phyloP scores from a whole-genome alignment of 1,140 invertebrate genomes.

The Musca domestica region DNA sequence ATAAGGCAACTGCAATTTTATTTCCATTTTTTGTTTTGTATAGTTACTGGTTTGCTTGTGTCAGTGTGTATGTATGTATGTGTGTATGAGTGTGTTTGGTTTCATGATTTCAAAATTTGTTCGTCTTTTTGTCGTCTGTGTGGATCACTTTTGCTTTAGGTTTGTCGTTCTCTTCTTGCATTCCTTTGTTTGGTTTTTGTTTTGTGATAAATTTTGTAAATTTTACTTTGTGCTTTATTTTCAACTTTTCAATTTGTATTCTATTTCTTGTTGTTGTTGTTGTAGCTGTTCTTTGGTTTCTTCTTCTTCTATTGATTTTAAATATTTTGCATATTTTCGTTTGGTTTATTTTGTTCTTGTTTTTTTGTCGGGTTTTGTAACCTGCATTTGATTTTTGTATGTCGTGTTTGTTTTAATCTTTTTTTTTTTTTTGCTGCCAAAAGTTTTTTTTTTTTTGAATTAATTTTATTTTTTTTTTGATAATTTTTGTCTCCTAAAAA shows the following conservation, averaged over 20 bases:
- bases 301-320: no score
- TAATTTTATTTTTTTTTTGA: slow-evolving; percentile 25
- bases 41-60: background rate
- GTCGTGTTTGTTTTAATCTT: background rate
- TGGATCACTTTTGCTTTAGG: no score
- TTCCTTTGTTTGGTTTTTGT: slow-evolving; percentile 1
- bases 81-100: background rate
- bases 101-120: background rate
- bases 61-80: slow-evolving; percentile 1
- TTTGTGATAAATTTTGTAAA: slow-evolving; percentile 20
- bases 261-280: slow-evolving; percentile 33
- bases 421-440: slow-evolving; percentile 18
- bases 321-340: background rate
- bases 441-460: slow-evolving; percentile 4
- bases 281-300: no score
- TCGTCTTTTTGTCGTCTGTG: background rate
- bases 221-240: slow-evolving; percentile 28
- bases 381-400: slow-evolving; percentile 14
- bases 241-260: slow-evolving; percentile 46
- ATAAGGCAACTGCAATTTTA: slow-evolving; percentile 51
- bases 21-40: background rate
- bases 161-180: no score
- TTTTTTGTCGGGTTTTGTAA: slow-evolving; percentile 31
- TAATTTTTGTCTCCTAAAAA: slow-evolving; percentile 51
- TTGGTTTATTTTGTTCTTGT: slow-evolving; percentile 1